phyloP scores from a whole-genome alignment of 2,888 invertebrate genomes.

The Villa cingulata region DNA sequence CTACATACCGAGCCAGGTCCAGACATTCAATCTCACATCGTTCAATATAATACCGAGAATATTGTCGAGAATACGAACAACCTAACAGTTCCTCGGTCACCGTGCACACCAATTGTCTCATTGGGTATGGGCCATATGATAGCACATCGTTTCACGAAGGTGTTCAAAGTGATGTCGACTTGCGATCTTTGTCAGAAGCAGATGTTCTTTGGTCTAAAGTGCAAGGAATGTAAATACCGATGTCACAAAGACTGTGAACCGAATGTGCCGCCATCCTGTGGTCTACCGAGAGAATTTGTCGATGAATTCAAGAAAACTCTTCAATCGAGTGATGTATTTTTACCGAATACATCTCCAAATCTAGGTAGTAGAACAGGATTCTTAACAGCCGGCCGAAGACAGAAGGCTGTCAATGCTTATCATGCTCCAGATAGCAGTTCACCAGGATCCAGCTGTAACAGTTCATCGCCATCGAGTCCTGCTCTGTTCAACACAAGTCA shows the following conservation, averaged over 20 bases:
- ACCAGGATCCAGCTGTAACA: constrained; percentile 90
- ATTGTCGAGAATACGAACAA: constrained; percentile 29
- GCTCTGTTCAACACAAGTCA: constrained; percentile 44
- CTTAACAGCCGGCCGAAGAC: constrained; percentile 12
- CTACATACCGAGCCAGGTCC: constrained; percentile 36
- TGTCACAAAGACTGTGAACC: constrained; percentile 66
- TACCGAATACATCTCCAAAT: constrained; percentile 31
- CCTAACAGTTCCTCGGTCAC: constrained; percentile 44
- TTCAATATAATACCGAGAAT: constrained; percentile 24
- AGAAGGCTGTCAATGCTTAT: constrained; percentile 18
- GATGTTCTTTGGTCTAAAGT: constrained; percentile 77
- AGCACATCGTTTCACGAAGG: constrained; percentile 79
- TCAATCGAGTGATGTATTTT: constrained; percentile 42
- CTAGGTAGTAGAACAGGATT: constrained; percentile 21
- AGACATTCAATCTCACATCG: constrained; percentile 8
- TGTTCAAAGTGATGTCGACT: constrained; percentile 74
- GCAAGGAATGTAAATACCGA: constrained; percentile 87
- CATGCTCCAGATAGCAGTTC: constrained; percentile 73
- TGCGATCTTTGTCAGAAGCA: constrained; percentile 84
- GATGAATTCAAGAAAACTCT: constrained; percentile 66
- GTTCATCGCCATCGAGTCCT: constrained; percentile 91
- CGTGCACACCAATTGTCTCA: constrained; percentile 63
- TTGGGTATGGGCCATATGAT: constrained; percentile 79
- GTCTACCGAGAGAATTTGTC: constrained; percentile 71
- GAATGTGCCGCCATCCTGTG: constrained; percentile 86